phyloP scores from a whole-genome alignment of 1,140 invertebrate genomes.

The Rhizoglyphus robini region DNA sequence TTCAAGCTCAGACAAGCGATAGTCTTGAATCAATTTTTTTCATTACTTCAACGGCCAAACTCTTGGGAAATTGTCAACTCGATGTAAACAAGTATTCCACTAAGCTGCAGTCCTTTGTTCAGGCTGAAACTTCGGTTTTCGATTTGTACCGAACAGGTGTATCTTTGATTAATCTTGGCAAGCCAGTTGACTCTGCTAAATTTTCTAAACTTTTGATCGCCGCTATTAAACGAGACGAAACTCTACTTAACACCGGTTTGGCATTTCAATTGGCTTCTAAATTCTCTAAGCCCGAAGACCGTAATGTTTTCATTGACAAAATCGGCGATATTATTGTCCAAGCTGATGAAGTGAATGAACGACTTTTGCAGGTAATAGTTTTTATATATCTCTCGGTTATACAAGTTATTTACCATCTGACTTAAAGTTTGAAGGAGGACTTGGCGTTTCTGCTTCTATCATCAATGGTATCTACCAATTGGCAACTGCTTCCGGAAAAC shows the following conservation, averaged over 20 bases:
- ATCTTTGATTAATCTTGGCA: slow-evolving; percentile 34
- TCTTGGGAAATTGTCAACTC: slow-evolving; percentile 5
- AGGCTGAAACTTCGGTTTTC: slow-evolving; percentile 30
- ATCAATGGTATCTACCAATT: slow-evolving; percentile 58
- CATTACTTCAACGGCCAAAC: slow-evolving; percentile 1
- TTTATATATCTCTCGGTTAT: neutral
- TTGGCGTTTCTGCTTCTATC: slow-evolving; percentile 50
- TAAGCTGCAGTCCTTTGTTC: slow-evolving; percentile 36
- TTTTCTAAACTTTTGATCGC: slow-evolving; percentile 49
- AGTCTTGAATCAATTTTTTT: slow-evolving; percentile 1
- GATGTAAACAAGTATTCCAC: neutral
- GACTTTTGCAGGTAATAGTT: slow-evolving; percentile 42
- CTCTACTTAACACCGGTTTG: slow-evolving; percentile 21
- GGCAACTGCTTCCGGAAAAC: slow-evolving; percentile 50
- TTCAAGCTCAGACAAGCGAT: neutral
- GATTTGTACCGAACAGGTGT: slow-evolving; percentile 34
- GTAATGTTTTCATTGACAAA: slow-evolving; percentile 49
- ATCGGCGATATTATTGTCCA: slow-evolving; percentile 82
- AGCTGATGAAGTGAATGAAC: slow-evolving; percentile 83
- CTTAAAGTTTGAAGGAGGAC: slow-evolving; percentile 87
- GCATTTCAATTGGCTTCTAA: slow-evolving; percentile 61
- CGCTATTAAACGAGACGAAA: slow-evolving; percentile 57
- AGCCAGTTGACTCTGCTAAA: slow-evolving; percentile 38
- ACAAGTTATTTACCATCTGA: slow-evolving; percentile 41
- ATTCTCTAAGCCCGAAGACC: slow-evolving; percentile 41